A percentile compares a stretch with the other conserved stretches of the same genome.
phyloP scores from a whole-genome alignment of 2,888 invertebrate species.

The Noctua fimbriata region DNA sequence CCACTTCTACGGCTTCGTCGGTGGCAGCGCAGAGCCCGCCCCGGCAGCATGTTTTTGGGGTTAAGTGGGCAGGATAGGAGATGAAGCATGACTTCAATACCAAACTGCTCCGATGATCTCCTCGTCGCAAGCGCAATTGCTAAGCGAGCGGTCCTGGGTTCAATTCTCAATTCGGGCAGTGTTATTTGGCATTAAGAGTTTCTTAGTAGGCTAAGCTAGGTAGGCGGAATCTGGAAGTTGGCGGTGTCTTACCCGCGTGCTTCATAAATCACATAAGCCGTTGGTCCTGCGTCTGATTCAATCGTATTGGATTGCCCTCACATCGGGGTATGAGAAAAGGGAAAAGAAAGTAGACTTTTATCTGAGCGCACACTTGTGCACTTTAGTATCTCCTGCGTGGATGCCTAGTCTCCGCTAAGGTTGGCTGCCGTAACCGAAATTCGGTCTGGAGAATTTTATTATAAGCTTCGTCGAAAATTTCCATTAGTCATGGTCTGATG shows the following conservation, averaged over 20 bases:
- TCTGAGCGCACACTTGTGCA: not conserved
- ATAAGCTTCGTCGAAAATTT: not conserved
- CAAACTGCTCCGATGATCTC: not conserved
- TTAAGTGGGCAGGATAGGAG: no score
- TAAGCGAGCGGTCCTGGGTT: not conserved
- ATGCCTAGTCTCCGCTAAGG: not conserved
- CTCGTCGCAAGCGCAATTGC: not conserved
- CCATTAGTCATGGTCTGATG: slow-evolving; percentile 15
- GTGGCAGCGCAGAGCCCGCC: no score
- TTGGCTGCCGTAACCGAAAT: not conserved
- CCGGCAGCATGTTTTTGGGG: no score
- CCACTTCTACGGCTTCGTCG: no score
- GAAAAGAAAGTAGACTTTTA: not conserved
- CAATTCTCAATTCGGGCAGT: not conserved
- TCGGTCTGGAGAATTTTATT: not conserved
- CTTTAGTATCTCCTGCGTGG: not conserved
- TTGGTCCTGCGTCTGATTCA: not conserved
- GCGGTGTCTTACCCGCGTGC: not conserved
- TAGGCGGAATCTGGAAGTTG: not conserved
- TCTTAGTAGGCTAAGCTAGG: not conserved
- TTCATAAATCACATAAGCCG: not conserved
- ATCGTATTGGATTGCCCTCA: not conserved
- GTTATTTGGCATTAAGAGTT: not conserved
- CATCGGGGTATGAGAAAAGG: not conserved
- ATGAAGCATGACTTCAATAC: not conserved